Conservation (phyloP, 2,888 invertebrate genomes). For the Brenthis daphne region DNA sequence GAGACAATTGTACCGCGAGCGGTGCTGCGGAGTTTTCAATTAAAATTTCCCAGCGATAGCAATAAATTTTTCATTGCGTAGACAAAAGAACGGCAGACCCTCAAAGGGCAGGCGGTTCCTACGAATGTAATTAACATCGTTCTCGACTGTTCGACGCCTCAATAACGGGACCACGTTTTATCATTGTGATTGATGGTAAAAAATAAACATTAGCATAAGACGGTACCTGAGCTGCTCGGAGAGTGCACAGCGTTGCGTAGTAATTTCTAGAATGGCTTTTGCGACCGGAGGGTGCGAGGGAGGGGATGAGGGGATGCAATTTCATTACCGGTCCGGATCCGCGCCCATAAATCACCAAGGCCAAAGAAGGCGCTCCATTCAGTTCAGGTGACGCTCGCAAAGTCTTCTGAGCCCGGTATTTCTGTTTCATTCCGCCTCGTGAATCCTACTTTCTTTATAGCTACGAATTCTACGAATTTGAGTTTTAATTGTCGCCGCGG, state of each 20-base stretch:
- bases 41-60: slow-evolving; percentile 68
- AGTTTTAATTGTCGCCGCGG: slow-evolving; percentile 71
- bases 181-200: slow-evolving; percentile 56
- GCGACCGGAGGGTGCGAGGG: slow-evolving; percentile 51
- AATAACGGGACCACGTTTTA: slow-evolving; percentile 40
- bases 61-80: slow-evolving; percentile 72
- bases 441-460: slow-evolving; percentile 77
- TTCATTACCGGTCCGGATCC: slow-evolving; percentile 83
- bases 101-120: slow-evolving; percentile 48
- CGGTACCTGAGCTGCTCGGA: slow-evolving; percentile 48
- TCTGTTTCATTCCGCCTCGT: slow-evolving; percentile 68
- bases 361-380: slow-evolving; percentile 80
- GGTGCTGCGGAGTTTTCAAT: slow-evolving; percentile 52
- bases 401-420: slow-evolving; percentile 74
- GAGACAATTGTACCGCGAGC: slow-evolving; percentile 39
- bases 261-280: slow-evolving; percentile 80
- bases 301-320: slow-evolving; percentile 78
- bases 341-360: slow-evolving; percentile 81
- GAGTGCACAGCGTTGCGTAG: slow-evolving; percentile 76
- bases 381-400: slow-evolving; percentile 81
- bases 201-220: slow-evolving; percentile 66
- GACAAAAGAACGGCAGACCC: slow-evolving; percentile 53
- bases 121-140: slow-evolving; percentile 52
- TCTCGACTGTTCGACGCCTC: slow-evolving; percentile 43
- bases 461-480: slow-evolving; percentile 70